These are phyloP conservation scores for Carcina quercana DNA, from an alignment of 2,888 invertebrate genomes.

Conservation along the genomic window DNA sequence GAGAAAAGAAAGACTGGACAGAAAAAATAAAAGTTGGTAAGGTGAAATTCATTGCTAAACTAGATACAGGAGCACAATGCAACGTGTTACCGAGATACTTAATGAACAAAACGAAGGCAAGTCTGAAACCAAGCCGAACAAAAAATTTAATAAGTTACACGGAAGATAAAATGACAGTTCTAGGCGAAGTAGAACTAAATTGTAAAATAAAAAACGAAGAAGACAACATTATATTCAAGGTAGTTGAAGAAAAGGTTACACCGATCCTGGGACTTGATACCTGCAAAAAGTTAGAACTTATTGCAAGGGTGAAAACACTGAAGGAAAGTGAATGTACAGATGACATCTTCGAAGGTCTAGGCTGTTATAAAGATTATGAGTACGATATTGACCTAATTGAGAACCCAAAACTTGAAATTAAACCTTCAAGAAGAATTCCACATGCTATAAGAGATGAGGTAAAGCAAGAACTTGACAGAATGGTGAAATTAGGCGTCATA, in stretches of 20 bases:
- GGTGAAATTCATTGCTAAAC: slow-evolving; percentile 7
- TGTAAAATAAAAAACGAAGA: slow-evolving; percentile 6
- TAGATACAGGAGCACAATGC: slow-evolving; percentile 12
- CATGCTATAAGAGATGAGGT: slow-evolving; percentile 1
- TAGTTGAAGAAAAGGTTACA: slow-evolving; percentile 11
- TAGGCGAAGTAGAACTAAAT: background rate
- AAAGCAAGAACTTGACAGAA: slow-evolving; percentile 1
- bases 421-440: slow-evolving; percentile 8
- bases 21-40: slow-evolving; percentile 8
- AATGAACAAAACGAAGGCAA: slow-evolving; percentile 3
- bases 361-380: background rate
- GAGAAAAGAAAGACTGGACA: slow-evolving; percentile 10
- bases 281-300: slow-evolving; percentile 9
- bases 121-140: slow-evolving; percentile 12
- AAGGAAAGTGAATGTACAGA: background rate
- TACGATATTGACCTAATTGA: slow-evolving; percentile 12
- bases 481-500: slow-evolving; percentile 1
- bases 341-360: background rate
- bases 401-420: slow-evolving; percentile 11
- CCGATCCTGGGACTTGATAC: slow-evolving; percentile 12
- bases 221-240: slow-evolving; percentile 1
- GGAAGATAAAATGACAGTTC: background rate
- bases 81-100: slow-evolving; percentile 8
- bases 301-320: slow-evolving; percentile 1
- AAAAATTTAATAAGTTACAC: slow-evolving; percentile 14